phyloP scores from a whole-genome alignment of 2,113 vertebrate species.

The Lonchura striata region DNA sequence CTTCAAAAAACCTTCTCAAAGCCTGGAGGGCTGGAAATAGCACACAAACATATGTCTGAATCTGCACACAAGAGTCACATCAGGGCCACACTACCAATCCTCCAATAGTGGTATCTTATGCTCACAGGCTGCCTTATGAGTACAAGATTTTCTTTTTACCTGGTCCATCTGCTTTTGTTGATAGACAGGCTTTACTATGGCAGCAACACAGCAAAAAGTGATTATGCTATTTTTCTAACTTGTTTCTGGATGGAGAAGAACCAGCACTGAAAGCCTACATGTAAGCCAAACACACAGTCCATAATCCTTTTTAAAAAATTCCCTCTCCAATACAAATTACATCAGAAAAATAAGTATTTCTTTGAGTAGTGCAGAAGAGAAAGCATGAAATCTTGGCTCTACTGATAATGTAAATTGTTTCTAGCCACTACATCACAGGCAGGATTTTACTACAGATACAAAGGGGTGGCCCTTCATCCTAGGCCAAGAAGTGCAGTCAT shows the following conservation, averaged over 20 bases:
- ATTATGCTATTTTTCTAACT: neutral
- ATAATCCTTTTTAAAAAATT: neutral
- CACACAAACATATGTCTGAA: neutral
- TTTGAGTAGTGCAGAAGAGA: neutral
- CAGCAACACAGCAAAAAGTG: neutral
- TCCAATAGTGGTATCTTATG: neutral
- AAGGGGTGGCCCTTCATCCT: neutral
- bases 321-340: neutral
- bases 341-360: neutral
- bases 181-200: neutral
- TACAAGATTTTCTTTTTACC: neutral
- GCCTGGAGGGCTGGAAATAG: neutral
- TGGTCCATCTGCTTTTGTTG: neutral
- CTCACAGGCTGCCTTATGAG: neutral
- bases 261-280: neutral
- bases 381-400: neutral
- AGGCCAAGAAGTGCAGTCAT: neutral
- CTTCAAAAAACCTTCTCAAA: neutral
- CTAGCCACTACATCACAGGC: neutral
- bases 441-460: neutral
- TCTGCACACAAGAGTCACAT: neutral
- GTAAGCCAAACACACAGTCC: neutral
- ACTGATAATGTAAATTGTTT: neutral
- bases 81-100: accelerated
- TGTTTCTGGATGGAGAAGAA: neutral